Conservation (phyloP, 2,113 vertebrate genomes). For the Osmerus eperlanus region DNA sequence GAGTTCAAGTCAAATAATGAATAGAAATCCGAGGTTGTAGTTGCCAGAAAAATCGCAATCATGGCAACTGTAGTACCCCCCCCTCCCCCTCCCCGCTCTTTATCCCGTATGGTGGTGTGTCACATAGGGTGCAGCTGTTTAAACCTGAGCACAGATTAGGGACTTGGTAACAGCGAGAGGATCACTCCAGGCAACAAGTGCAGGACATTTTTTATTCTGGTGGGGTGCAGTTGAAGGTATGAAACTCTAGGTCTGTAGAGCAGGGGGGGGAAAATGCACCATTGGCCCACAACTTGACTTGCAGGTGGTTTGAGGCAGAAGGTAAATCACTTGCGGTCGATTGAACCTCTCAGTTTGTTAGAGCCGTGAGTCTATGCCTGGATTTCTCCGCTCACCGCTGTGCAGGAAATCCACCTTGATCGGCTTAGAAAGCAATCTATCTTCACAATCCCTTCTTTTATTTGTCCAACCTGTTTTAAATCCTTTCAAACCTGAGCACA, state of each 20-base stretch:
- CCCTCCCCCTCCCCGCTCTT: neutral
- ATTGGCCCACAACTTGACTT: neutral
- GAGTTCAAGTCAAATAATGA: no score
- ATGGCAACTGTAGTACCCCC: neutral
- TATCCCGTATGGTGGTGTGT: neutral
- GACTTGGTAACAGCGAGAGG: slow-evolving; percentile 16
- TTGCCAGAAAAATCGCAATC: neutral
- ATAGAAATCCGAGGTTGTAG: neutral
- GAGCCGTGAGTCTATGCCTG: neutral
- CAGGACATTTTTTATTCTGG: neutral
- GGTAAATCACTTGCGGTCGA: neutral
- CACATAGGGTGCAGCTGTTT: slow-evolving; percentile 25
- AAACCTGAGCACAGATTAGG: slow-evolving; percentile 29
- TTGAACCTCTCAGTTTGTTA: slow-evolving; percentile 1
- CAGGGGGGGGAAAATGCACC: neutral
- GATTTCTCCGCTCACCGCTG: neutral
- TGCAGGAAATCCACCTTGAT: neutral
- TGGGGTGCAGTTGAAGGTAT: neutral
- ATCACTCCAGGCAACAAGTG: slow-evolving; percentile 31
- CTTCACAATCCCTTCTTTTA: neutral
- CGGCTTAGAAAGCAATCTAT: neutral
- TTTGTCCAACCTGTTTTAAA: neutral
- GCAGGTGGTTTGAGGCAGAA: neutral
- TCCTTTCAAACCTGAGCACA: neutral
- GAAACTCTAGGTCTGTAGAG: neutral